These are phyloP conservation scores for Rhinolophus ferrumequinum DNA, from an alignment of 2,113 vertebrate genomes.

Conservation along the genomic window DNA sequence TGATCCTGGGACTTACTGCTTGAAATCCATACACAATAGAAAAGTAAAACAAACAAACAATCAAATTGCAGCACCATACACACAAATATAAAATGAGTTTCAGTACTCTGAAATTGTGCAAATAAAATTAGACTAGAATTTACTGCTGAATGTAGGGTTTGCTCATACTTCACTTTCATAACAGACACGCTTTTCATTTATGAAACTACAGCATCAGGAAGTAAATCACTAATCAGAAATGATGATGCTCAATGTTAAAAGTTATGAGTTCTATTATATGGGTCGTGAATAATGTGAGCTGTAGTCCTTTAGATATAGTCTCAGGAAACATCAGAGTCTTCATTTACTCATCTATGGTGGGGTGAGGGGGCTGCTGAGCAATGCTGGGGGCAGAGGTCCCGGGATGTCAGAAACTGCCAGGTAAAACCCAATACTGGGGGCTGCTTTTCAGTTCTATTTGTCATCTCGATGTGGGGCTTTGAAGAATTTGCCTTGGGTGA, in stretches of 20 bases:
- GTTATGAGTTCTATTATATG: constrained; percentile 28
- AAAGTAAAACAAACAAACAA: constrained; percentile 89
- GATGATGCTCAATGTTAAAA: constrained; percentile 29
- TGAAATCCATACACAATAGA: constrained; percentile 89
- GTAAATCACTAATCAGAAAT: constrained; percentile 60
- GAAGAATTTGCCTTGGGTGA: constrained; percentile 55
- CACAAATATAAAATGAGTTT: constrained; percentile 42
- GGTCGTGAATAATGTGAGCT: constrained; percentile 33
- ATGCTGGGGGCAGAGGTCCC: not conserved
- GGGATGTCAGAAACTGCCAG: not conserved
- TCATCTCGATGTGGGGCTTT: constrained; percentile 54
- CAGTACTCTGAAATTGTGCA: constrained; percentile 36
- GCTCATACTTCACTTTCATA: constrained; percentile 51
- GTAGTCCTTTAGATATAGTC: not conserved
- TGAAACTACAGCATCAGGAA: not conserved
- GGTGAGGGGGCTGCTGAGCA: not conserved
- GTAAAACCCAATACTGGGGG: not conserved
- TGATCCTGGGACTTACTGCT: constrained; percentile 89
- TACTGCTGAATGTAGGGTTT: constrained; percentile 36
- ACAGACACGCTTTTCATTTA: constrained; percentile 54
- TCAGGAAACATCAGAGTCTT: not conserved
- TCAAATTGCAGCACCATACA: constrained; percentile 72
- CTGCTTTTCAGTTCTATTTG: constrained; percentile 40
- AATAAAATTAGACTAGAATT: constrained; percentile 67
- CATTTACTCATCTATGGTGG: not conserved